A percentile compares a stretch with the other conserved stretches of the same genome.
phyloP scores from a whole-genome alignment of 2,888 invertebrate genomes.

The Pyrrhia umbra region DNA sequence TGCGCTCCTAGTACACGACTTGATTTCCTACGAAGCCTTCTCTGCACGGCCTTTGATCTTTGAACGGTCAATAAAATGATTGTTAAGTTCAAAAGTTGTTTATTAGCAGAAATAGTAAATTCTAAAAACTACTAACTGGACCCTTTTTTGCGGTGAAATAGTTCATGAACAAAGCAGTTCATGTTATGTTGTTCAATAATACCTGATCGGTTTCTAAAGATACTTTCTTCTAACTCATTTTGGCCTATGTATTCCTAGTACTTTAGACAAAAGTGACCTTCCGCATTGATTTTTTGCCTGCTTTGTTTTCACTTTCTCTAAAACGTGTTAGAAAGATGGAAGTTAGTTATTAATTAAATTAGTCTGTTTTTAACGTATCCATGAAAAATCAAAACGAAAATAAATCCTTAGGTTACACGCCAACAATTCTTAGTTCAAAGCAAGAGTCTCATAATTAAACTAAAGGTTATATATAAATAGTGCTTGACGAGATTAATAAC shows the following conservation, averaged over 20 bases:
- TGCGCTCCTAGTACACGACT: slow-evolving; percentile 44
- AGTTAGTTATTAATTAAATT: neutral
- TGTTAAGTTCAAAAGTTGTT: neutral
- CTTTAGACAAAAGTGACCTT: slow-evolving; percentile 40
- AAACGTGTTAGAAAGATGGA: neutral
- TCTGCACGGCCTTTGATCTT: slow-evolving; percentile 21
- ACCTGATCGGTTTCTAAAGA: neutral
- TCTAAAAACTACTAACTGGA: too few species aligned
- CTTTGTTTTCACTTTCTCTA: slow-evolving; percentile 41
- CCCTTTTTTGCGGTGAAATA: neutral
- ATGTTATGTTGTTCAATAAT: too few species aligned
- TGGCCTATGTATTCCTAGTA: slow-evolving; percentile 46
- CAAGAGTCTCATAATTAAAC: neutral
- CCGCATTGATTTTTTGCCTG: slow-evolving; percentile 24
- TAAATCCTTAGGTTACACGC: neutral
- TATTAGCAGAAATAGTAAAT: too few species aligned
- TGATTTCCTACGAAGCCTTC: slow-evolving; percentile 46
- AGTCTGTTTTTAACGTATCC: neutral
- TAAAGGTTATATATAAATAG: neutral
- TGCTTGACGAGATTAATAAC: slow-evolving; percentile 10
- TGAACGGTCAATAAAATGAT: slow-evolving; percentile 32
- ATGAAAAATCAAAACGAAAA: neutral
- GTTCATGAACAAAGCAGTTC: neutral
- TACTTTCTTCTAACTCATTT: slow-evolving; percentile 43
- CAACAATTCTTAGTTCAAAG: neutral